These are phyloP conservation scores for Lochmaea crataegi DNA, from an alignment of 2,888 invertebrate species.

Conservation along the genomic window DNA sequence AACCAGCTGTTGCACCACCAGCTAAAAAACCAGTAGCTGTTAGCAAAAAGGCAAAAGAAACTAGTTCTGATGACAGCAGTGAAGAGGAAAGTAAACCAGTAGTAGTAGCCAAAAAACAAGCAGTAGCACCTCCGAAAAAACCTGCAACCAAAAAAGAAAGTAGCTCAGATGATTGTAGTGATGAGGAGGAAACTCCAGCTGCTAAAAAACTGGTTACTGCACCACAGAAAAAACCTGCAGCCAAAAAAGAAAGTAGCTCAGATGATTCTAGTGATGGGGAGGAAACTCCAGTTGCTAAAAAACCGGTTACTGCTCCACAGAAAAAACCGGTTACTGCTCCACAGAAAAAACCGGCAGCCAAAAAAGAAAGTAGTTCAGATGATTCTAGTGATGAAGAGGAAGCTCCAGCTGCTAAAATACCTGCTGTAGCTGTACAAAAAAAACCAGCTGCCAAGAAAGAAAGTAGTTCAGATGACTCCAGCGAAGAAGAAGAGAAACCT, in stretches of 20 bases:
- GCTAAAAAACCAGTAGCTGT: conserved; percentile 30
- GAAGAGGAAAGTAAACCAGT: conserved; percentile 12
- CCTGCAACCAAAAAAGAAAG: conserved; percentile 45
- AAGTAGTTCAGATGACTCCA: not conserved
- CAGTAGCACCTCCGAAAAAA: conserved; percentile 22
- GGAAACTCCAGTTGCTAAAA: not conserved
- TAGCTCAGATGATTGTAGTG: conserved; percentile 62
- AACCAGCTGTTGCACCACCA: conserved; percentile 10
- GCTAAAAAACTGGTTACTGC: conserved; percentile 10
- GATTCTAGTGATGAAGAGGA: not conserved
- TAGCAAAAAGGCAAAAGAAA: conserved; percentile 32
- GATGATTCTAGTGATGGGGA: conserved; percentile 59
- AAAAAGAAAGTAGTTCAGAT: not conserved
- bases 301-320: not conserved
- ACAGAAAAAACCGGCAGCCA: conserved; percentile 46
- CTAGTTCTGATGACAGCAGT: conserved; percentile 35
- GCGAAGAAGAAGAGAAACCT: conserved; percentile 33
- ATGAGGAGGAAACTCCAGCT: conserved; percentile 50
- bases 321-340: too few relatives aligned
- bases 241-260: conserved; percentile 52
- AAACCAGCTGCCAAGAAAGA: not conserved
- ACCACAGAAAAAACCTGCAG: conserved; percentile 42
- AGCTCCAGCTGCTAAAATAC: not conserved
- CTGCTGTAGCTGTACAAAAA: not conserved
- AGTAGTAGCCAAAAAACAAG: not conserved